Evolutionary conservation across 2,113 vertebrate species (phyloP).

Genomic region (Siphamia tubifer): DNA sequence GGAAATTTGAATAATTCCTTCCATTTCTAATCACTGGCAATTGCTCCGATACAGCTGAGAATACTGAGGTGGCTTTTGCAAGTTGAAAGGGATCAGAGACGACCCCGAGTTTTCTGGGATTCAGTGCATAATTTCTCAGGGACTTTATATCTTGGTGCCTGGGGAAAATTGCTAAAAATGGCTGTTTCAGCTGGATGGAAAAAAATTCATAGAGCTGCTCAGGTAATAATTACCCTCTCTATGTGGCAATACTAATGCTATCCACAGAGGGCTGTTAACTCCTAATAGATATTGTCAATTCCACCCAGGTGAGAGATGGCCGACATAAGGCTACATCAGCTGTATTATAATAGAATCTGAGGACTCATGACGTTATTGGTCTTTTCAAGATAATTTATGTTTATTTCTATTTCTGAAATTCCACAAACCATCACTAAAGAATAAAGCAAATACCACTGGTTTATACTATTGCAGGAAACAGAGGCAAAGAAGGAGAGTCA

Average conservation of each 20-base stretch:
- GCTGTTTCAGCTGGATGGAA: conserved; percentile 31
- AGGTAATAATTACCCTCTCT: conserved; percentile 57
- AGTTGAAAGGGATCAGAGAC: neutral
- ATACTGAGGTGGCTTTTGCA: conserved; percentile 6
- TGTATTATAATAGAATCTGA: conserved; percentile 6
- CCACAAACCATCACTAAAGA: too few relatives aligned
- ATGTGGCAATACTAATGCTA: conserved; percentile 45
- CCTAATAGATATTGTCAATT: conserved; percentile 57
- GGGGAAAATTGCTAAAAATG: conserved; percentile 36
- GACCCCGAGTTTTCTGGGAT: conserved; percentile 2
- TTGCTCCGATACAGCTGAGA: conserved; percentile 16
- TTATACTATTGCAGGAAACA: neutral
- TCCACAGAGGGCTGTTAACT: conserved; percentile 56
- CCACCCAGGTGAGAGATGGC: conserved; percentile 45
- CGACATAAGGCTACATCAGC: conserved; percentile 33
- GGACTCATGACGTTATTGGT: conserved; percentile 6
- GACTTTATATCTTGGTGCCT: conserved; percentile 6
- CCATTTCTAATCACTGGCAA: conserved; percentile 7
- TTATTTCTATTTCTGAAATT: too few relatives aligned
- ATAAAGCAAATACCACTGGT: neutral
- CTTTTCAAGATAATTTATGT: neutral
- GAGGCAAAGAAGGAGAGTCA: neutral
- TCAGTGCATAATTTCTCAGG: conserved; percentile 32
- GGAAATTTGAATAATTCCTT: conserved; percentile 40
- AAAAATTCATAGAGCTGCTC: conserved; percentile 36